Percentiles rank a stretch among this genome's conserved stretches.
Evolutionary conservation across 1,140 invertebrate species (phyloP).

Genomic region (Dermatophagoides farinae): DNA sequence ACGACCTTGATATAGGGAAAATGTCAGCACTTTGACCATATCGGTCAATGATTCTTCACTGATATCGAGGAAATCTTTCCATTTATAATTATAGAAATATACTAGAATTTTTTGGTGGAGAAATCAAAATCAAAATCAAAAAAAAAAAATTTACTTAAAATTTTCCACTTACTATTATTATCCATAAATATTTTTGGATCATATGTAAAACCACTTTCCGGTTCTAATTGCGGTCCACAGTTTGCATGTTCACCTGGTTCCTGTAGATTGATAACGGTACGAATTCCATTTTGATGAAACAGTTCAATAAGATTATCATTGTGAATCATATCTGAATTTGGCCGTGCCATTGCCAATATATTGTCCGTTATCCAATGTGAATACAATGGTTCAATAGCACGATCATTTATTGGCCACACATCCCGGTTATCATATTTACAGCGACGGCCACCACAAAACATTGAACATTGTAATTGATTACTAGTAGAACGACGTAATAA

Average conservation of each 20-base stretch:
- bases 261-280: constrained; percentile 63
- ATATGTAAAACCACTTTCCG: constrained; percentile 46
- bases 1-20: constrained; percentile 55
- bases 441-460: constrained; percentile 56
- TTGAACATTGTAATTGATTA: constrained; percentile 43
- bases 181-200: constrained; percentile 59
- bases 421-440: constrained; percentile 57
- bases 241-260: constrained; percentile 57
- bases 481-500: constrained; percentile 37
- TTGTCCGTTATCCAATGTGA: constrained; percentile 45
- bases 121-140: constrained; percentile 4
- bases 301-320: constrained; percentile 53
- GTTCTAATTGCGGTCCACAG: constrained; percentile 46
- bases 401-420: constrained; percentile 39
- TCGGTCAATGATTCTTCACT: constrained; percentile 49
- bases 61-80: constrained; percentile 57
- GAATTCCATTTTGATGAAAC: constrained; percentile 55
- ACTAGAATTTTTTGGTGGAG: constrained; percentile 31
- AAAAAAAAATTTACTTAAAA: too few species aligned
- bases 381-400: constrained; percentile 53
- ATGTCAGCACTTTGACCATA: constrained; percentile 70
- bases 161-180: constrained; percentile 51
- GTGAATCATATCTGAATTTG: constrained; percentile 46
- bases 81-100: constrained; percentile 62
- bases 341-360: constrained; percentile 65